A percentile compares a stretch with the other conserved stretches of the same genome.
Conservation (phyloP, 2,888 invertebrate genomes). For the Plutella xylostella region DNA sequence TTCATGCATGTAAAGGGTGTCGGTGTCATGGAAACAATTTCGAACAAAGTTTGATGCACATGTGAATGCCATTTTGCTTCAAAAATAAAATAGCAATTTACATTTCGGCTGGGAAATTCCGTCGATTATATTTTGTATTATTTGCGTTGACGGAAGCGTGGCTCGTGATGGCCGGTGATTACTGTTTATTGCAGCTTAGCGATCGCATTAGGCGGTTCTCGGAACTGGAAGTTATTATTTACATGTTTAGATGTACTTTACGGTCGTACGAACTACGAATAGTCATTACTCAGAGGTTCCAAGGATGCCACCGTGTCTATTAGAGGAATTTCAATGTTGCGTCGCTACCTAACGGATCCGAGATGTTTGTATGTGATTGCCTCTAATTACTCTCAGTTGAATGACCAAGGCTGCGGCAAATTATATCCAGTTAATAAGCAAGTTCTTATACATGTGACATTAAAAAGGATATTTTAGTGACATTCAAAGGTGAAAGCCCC, state of each 20-base stretch:
- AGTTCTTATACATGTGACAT: slow-evolving; percentile 19
- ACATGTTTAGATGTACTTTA: background rate
- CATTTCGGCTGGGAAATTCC: background rate
- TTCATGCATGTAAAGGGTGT: too few relatives aligned
- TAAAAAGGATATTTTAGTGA: slow-evolving; percentile 21
- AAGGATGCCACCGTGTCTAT: background rate
- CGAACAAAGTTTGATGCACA: too few relatives aligned
- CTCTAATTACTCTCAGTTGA: too few relatives aligned
- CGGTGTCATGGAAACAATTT: too few relatives aligned
- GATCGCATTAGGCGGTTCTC: slow-evolving; percentile 22
- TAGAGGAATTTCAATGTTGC: too few relatives aligned
- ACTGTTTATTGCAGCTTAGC: slow-evolving; percentile 38
- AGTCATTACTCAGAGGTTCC: background rate
- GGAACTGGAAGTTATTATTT: slow-evolving; percentile 39
- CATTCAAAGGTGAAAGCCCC: slow-evolving; percentile 37
- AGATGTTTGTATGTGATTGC: too few relatives aligned
- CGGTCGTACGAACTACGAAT: background rate
- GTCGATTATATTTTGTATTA: slow-evolving; percentile 24
- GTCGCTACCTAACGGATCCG: too few relatives aligned
- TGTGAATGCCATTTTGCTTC: too few relatives aligned
- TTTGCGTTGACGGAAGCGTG: slow-evolving; percentile 40
- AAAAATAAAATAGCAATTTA: too few relatives aligned
- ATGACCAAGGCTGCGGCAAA: background rate
- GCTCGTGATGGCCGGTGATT: slow-evolving; percentile 42
- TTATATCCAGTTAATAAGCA: background rate